These are phyloP conservation scores for Geothlypis trichas DNA, from an alignment of 2,113 vertebrate species.

Conservation along the genomic window DNA sequence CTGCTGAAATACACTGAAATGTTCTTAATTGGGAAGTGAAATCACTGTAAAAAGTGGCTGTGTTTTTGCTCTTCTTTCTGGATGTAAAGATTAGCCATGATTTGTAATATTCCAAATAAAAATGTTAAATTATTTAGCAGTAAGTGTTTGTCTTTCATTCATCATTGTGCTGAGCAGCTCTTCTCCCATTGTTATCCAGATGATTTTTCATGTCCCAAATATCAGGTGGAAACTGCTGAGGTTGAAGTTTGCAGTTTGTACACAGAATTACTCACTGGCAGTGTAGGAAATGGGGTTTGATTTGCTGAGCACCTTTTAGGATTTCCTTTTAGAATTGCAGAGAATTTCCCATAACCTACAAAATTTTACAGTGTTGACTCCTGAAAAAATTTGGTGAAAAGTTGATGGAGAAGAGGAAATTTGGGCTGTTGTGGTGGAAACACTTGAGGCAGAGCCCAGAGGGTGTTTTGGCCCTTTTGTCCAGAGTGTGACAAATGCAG, in stretches of 20 bases:
- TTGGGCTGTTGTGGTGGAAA: neutral
- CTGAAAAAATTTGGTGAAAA: neutral
- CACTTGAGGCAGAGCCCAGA: neutral
- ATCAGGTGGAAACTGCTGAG: neutral
- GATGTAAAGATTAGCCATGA: constrained; percentile 17
- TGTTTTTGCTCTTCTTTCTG: neutral
- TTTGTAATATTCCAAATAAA: constrained; percentile 52
- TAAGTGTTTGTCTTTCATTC: constrained; percentile 61
- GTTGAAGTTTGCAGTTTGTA: neutral
- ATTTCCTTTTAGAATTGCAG: neutral
- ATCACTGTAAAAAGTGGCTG: neutral
- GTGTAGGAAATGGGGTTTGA: neutral
- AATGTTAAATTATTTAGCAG: constrained; percentile 20
- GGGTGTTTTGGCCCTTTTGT: neutral
- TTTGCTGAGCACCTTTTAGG: neutral
- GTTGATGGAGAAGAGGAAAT: neutral
- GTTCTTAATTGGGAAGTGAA: neutral
- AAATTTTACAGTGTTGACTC: neutral
- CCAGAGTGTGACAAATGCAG: neutral
- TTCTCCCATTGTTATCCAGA: neutral
- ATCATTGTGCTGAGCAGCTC: neutral
- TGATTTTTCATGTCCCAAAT: neutral
- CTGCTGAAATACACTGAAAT: neutral
- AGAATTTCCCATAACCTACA: neutral
- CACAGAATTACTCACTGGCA: neutral